Percentiles rank a stretch among this genome's conserved stretches.
Conservation (phyloP, 2,113 vertebrate species). For the Trichechus manatus region DNA sequence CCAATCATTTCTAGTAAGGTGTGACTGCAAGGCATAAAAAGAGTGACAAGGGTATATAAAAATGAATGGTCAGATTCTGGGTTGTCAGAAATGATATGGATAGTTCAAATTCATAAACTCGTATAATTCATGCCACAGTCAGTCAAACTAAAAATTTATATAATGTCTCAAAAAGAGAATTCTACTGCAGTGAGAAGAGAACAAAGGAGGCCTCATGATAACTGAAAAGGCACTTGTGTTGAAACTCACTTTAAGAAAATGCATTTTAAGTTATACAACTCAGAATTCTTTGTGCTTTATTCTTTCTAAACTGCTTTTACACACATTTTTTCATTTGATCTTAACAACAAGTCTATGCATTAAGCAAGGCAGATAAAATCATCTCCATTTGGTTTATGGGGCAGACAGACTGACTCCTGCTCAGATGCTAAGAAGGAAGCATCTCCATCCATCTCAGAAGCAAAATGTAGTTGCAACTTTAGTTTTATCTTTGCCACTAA, state of each 20-base stretch:
- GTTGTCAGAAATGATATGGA: constrained; percentile 33
- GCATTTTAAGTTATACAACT: constrained; percentile 16
- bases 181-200: neutral
- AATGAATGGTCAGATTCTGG: constrained; percentile 21
- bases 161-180: constrained; percentile 33
- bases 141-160: constrained; percentile 34
- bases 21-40: neutral
- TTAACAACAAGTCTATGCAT: neutral
- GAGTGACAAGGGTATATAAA: neutral
- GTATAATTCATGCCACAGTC: constrained; percentile 9
- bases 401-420: neutral
- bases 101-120: constrained; percentile 48
- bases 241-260: constrained; percentile 26
- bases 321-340: neutral
- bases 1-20: constrained; percentile 11
- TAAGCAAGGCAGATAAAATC: constrained; percentile 2
- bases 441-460: neutral
- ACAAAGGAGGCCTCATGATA: neutral
- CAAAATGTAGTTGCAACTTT: neutral
- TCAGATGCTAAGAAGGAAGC: neutral
- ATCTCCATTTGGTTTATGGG: neutral
- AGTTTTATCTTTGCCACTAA: neutral
- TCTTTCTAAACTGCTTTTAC: neutral
- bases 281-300: constrained; percentile 26
- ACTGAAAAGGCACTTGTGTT: neutral